Base-by-base conservation (phyloP, 92 coral and sea anemone genomes). In the Heliopora coerulea region DNA sequence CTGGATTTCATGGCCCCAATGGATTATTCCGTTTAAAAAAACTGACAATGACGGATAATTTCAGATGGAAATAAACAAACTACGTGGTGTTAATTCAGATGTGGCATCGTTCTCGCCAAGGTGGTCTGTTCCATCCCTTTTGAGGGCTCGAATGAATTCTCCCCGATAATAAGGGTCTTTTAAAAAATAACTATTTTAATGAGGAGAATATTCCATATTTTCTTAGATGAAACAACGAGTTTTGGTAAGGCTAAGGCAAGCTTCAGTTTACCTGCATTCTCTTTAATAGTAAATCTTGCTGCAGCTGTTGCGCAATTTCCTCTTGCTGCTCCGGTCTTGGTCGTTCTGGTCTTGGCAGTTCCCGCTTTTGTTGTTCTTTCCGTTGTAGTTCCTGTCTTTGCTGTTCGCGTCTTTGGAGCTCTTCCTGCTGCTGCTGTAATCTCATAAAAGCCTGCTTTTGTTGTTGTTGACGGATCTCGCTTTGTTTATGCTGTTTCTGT, bases 271-370 rank as follows among this genome's bases (percentile, higher is more conserved):
- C 81, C 91, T 88, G 61, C 89, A 68, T 60, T 80, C 83, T 23
- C 84, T 50, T 65, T 14, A 65, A 54, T 37, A 85, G 81, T 4
- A 91, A 87, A 58, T 87, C 90, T 70, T 89, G 92, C 73, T 89
- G 97, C 65, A 90, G 93, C 54, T 84, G 87, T 23, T 88, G 78
- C 70, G 78, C 39, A 30, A 85, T 88, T 29, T 75, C 65, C n/a
- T 68, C 65, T 62, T 81, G 85, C 57, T 87, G 87, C 59, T 74
- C 26, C 46, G 56, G 78, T 37, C 79, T 81, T 39, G 60, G 86
- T 31, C 73, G 74, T 48, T 88, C 84, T 28, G 72, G 74, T 49
- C 72, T 70, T 32, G 79, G 81, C 59, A 83, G 83, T 44, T 76
- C 82, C 15, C 65, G 86, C 40, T 70, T 58, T 49, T 52, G 62